Evolutionary conservation across 2,797 vertebrate genomes (phyloP), one percentile per base, ranked within the genome.

Genomic region (Ibycter americanus): DNA sequence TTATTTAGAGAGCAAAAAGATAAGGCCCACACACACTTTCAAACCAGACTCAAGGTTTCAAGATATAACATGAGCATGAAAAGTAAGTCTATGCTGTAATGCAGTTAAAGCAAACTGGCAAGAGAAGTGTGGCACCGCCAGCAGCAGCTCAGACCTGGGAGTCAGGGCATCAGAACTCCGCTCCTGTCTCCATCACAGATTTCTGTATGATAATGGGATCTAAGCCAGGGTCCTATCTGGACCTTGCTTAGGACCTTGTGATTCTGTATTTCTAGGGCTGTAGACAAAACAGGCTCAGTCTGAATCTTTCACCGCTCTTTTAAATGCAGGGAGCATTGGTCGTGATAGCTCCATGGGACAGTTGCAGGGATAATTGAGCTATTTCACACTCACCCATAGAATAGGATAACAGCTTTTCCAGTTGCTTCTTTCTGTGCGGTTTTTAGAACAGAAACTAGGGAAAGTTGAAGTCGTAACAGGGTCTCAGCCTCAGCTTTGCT

Each of bases 261-360:
- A 25, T 29, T 88, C 38, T 2, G 0, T 12, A 14, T 82, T 91
- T 93, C 67, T 40, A 80, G 65, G 34, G 19, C 20, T 93, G 38
- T 40, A 51, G 44, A 34, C 63, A 85, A 94, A 52, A 4, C 31
- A 79, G 63, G 27, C 36, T 84, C 3, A 2, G 10, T 61, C 34
- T 92, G 88, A 82, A 82, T 59, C 59, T 77, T 82, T 89, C 81
- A 59, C 63, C 40, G 15, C 38, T 62, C 83, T 86, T 42, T 84
- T 80, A 77, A 83, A 62, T 15, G 31, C 40, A 73, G 65, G 77
- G 15, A 65, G 17, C 47, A 10, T 22, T 51, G 47, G 26, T 79
- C 27, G 3, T 54, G 27, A 2, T 12, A 52, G 44, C 55, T 80
- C 87, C 62, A 7, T 3, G 52, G 86, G 20, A 36, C 55, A 49